A percentile compares a stretch with the other conserved stretches of the same genome.
These are phyloP conservation scores for Amiota minor DNA, from an alignment of 2,888 invertebrate species.

Conservation along the genomic window DNA sequence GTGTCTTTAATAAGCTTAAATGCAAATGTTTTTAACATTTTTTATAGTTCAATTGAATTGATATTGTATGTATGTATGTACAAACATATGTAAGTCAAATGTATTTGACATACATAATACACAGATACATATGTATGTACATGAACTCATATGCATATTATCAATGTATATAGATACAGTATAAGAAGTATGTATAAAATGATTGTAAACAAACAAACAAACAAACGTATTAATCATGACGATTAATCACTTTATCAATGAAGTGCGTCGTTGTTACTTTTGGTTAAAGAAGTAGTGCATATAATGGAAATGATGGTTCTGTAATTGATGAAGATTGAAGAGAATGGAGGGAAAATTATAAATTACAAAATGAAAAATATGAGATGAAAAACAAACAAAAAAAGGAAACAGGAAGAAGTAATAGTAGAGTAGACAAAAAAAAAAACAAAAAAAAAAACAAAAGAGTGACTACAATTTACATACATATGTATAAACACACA, in stretches of 20 bases:
- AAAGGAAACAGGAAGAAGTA: constrained; percentile 40
- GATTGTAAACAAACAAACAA: too few species aligned
- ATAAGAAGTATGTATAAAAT: constrained; percentile 44
- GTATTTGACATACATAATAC: constrained; percentile 28
- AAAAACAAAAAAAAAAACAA: constrained; percentile 13
- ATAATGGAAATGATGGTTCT: too few species aligned
- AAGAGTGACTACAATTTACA: constrained; percentile 31
- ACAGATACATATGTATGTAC: background rate
- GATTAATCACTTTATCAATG: constrained; percentile 67
- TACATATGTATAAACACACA: background rate
- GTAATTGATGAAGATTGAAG: constrained; percentile 35
- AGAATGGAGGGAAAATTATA: constrained; percentile 36
- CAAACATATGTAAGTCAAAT: background rate
- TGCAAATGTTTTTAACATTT: background rate
- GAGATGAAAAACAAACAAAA: constrained; percentile 16
- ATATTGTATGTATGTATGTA: background rate
- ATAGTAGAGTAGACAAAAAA: background rate
- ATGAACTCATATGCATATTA: background rate
- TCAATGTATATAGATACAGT: background rate
- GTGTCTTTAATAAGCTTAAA: constrained; percentile 38
- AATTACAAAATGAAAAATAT: constrained; percentile 11
- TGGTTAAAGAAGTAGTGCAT: too few species aligned
- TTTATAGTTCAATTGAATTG: background rate
- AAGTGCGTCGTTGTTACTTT: constrained; percentile 46
- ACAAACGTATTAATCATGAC: constrained; percentile 48